These are phyloP conservation scores for Sebastes nivosus DNA, from an alignment of 2,797 vertebrate genomes.

Conservation along the genomic window DNA sequence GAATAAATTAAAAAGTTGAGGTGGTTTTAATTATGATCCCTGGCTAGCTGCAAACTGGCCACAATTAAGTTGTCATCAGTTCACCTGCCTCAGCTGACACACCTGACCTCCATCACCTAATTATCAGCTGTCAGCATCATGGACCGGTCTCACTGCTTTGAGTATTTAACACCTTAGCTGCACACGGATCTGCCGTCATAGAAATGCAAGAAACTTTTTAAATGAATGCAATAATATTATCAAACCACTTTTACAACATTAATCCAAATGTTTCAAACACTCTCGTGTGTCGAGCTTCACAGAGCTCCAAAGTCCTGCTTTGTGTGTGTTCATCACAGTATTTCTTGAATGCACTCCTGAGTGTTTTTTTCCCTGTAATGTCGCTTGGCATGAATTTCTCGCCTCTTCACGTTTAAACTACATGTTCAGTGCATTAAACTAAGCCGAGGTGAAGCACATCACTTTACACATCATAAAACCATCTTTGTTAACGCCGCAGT, in stretches of 20 bases:
- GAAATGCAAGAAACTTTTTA: not conserved
- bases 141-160: not conserved
- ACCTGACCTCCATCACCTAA: not conserved
- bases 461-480: not conserved
- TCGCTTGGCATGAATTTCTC: not conserved
- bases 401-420: not conserved
- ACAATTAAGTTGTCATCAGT: not conserved
- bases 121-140: not conserved
- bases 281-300: not conserved
- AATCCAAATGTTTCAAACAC: not conserved
- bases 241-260: accelerated
- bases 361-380: not conserved
- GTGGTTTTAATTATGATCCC: not conserved
- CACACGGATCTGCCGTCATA: no score
- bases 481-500: not conserved
- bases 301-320: not conserved
- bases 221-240: not conserved
- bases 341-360: not conserved
- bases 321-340: not conserved
- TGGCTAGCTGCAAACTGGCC: no score
- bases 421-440: not conserved
- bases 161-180: not conserved
- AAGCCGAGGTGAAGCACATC: not conserved
- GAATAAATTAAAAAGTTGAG: not conserved
- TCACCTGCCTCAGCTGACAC: not conserved